Base-by-base conservation (phyloP, 2,888 invertebrate genomes). In the Anarsia innoxiella region DNA sequence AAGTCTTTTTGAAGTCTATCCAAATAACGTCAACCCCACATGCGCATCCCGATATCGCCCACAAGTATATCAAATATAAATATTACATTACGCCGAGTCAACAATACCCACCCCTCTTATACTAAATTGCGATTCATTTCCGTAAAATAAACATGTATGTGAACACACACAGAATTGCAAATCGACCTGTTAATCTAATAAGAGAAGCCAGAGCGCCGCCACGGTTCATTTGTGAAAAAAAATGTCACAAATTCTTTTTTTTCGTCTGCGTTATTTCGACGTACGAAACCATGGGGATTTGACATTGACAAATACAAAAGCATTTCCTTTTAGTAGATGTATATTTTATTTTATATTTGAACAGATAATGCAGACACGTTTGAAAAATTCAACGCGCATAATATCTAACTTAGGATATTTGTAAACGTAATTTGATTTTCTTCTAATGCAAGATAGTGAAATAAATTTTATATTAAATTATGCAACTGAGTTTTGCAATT, bases 151-250 rank as follows among this genome's bases (percentile, higher is more conserved):
- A 83, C 83, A 83, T 74, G 69, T 73, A 72, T 66, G 61, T 63
- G 61, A 62, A 69, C 71, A 79, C 72, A 75, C 67, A 83, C 76
- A 64, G 83, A 84, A 82, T 84, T 80, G 78, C 75, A 83, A 83
- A 84, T 82, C 78, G 79, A 69, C 80, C 79, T 76, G 83, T 76
- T 84, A 83, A 84, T 84, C 83, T 82, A 84, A 84, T 84, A 82
- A 80, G 74, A 68, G 77, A 56, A 61, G 59, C 65, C 64, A 44
- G 52, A 56, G 64, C 71, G 32, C 28, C 49, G 72, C 63, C 69
- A 80, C 80, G 80, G 74, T 79, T 83, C 83, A 83, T 83, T 83
- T 83, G 78, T 58, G 65, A 69, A 74, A 83, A 64, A 80, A 73
- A 82, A 82, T 79, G 73, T 71, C 69, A 62, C 56, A 54, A 62